phyloP scores from a whole-genome alignment of 2,888 invertebrate genomes.

The Calephelis perditalis region DNA sequence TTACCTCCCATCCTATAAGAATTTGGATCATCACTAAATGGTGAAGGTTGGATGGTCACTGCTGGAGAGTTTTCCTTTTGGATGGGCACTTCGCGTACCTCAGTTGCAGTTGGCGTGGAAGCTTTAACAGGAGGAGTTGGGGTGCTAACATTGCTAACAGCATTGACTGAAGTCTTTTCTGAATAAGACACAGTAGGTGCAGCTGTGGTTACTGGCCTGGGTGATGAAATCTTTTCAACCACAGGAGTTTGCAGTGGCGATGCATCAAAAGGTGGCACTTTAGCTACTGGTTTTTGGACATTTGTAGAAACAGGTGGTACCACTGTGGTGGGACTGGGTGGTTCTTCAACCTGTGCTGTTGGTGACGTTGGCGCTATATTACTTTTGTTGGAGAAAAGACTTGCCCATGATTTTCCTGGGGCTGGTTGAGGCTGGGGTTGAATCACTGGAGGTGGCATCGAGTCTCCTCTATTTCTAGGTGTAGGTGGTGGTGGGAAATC shows the following conservation, averaged over 20 bases:
- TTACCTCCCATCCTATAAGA: slow-evolving; percentile 85
- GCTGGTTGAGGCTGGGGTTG: slow-evolving; percentile 60
- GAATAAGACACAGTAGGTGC: slow-evolving; percentile 50
- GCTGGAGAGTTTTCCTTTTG: slow-evolving; percentile 53
- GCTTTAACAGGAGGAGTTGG: slow-evolving; percentile 37
- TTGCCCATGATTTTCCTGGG: slow-evolving; percentile 81
- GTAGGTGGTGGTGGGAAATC: slow-evolving; percentile 73
- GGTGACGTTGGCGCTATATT: slow-evolving; percentile 36
- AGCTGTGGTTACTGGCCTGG: slow-evolving; percentile 32
- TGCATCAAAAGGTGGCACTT: slow-evolving; percentile 79
- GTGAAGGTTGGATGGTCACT: slow-evolving; percentile 60
- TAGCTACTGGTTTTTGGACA: slow-evolving; percentile 78
- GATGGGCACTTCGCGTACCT: slow-evolving; percentile 39
- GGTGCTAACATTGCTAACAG: slow-evolving; percentile 41
- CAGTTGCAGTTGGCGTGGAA: slow-evolving; percentile 33
- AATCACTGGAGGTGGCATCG: slow-evolving; percentile 46
- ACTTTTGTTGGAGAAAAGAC: slow-evolving; percentile 76
- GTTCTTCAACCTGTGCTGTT: slow-evolving; percentile 47
- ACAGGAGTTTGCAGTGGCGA: slow-evolving; percentile 54
- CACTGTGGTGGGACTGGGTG: slow-evolving; percentile 46
- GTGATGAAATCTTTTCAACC: slow-evolving; percentile 45
- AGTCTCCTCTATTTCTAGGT: slow-evolving; percentile 60
- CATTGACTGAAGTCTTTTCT: slow-evolving; percentile 58
- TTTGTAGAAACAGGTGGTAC: slow-evolving; percentile 45
- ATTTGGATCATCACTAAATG: slow-evolving; percentile 81